Percentiles rank a stretch among this genome's conserved stretches.
Conservation (phyloP, 2,797 vertebrate genomes). For the Mormyrus proboscirostris region DNA sequence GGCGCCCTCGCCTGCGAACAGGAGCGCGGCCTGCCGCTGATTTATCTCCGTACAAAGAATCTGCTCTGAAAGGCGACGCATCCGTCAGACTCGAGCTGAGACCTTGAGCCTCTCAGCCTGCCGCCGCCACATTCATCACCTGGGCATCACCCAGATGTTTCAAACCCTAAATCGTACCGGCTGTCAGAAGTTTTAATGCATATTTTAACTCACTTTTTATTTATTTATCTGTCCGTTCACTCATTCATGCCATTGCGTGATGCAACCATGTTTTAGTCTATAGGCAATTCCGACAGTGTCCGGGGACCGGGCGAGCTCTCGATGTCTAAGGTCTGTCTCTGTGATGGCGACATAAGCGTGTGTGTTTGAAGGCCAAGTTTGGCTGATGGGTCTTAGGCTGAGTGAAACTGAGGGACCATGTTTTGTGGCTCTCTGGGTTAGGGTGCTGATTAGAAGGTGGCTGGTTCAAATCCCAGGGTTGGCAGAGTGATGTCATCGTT, state of each 20-base stretch:
- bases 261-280: constrained; percentile 23
- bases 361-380: neutral
- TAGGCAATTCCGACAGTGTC: constrained; percentile 15
- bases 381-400: neutral
- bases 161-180: constrained; percentile 40
- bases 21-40: constrained; percentile 57
- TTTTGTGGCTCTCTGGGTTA: neutral
- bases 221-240: constrained; percentile 6
- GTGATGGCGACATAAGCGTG: neutral
- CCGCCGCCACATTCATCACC: constrained; percentile 47
- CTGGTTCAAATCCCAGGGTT: neutral
- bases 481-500: neutral
- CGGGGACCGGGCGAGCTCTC: neutral
- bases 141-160: constrained; percentile 60
- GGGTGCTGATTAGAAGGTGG: neutral
- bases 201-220: constrained; percentile 24
- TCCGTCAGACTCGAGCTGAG: constrained; percentile 58
- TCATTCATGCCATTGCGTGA: constrained; percentile 30
- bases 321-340: neutral
- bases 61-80: constrained; percentile 48
- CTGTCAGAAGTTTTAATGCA: constrained; percentile 43
- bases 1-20: constrained; percentile 36
- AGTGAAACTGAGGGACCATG: neutral
- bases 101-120: constrained; percentile 39
- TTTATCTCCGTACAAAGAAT: constrained; percentile 43